Evolutionary conservation across 2,797 vertebrate genomes (phyloP), one percentile per base, ranked within the genome.

Genomic region (Lepidocolaptes lacrymiger): DNA sequence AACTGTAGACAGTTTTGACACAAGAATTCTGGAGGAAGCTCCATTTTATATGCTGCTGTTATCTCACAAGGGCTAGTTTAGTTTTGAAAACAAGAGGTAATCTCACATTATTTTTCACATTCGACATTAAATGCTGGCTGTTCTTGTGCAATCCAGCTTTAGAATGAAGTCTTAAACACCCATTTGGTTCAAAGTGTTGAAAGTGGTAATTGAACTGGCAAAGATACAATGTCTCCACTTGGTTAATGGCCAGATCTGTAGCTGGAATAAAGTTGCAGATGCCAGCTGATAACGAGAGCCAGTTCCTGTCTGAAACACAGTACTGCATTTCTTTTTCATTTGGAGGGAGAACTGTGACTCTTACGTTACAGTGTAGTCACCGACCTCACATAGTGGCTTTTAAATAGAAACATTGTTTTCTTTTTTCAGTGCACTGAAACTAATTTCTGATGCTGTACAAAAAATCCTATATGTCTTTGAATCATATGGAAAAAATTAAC

Each of bases 191-290:
- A n/a, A 85, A 88, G 86, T 2, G 19, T 30, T 81, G 37, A 43
- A 93, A 76, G 43, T 37, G 43, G 44, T 82, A 91, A 88, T 66
- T 85, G 79, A 95, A 62, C 63, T 88, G 88, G 85, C 82, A 91
- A 75, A 68, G 67, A 89, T 10, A 88, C 34, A 84, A 37, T 12
- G 43, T 54, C 75, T 82, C 69, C 37, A 58, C 75, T 85, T 89
- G 78, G 75, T 68, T 37, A 37, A 36, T 5, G 10, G 88, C 68
- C 88, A 93, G 75, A 88, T 37, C 43, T 76, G 56, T 36, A 54
- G 79, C 75, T 66, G 55, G 63, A 68, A 73, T 77, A 51, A 72
- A 89, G 36, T 7, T 61, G 52, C 79, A 79, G 75, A 84, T 77
- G 79, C 82, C 88, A 91, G 30, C 82, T 49, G 36, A 62, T 9